A percentile compares a stretch with the other conserved stretches of the same genome.
These are phyloP conservation scores for Trichomalopsis sarcophagae DNA, from an alignment of 1,140 invertebrate genomes.

Conservation along the genomic window DNA sequence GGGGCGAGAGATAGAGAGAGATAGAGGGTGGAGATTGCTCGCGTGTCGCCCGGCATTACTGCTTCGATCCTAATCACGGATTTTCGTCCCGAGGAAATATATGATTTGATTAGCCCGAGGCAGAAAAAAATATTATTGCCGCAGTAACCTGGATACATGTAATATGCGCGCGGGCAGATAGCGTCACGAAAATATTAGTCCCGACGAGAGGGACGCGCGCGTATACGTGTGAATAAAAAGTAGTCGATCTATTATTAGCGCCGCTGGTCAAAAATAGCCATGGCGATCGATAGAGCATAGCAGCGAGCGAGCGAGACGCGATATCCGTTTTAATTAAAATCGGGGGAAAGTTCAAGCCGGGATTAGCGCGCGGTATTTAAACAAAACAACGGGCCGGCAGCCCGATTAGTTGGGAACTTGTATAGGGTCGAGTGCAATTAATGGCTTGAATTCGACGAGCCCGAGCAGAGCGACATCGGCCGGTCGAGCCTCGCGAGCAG, in stretches of 20 bases:
- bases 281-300: background rate
- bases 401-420: background rate
- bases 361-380: background rate
- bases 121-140: background rate
- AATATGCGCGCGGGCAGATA: background rate
- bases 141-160: background rate
- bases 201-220: too few species aligned
- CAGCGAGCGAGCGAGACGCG: too few species aligned
- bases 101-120: background rate
- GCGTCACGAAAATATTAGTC: too few species aligned
- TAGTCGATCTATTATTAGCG: background rate
- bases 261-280: background rate
- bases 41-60: background rate
- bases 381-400: background rate
- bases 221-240: background rate
- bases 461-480: too few species aligned
- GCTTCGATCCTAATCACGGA: background rate
- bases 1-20: too few species aligned
- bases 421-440: background rate
- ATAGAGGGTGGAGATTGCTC: background rate
- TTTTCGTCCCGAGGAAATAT: background rate
- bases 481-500: too few species aligned
- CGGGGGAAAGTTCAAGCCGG: background rate
- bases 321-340: background rate
- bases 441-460: too few species aligned